A percentile compares a stretch with the other conserved stretches of the same genome.
Conservation (phyloP, 2,888 invertebrate species). For the Tetrapedia diversipes region DNA sequence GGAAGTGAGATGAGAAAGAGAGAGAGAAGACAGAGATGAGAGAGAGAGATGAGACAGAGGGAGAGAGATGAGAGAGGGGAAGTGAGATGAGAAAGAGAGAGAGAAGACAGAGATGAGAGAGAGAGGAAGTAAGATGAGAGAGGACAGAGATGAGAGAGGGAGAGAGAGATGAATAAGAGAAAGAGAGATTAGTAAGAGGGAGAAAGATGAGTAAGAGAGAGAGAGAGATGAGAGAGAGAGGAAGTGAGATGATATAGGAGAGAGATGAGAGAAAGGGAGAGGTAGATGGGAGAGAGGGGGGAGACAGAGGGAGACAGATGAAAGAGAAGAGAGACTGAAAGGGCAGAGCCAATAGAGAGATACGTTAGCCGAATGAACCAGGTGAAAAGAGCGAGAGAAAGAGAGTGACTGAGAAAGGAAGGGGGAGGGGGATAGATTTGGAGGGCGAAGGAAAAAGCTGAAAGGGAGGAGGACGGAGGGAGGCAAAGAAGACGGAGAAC, state of each 20-base stretch:
- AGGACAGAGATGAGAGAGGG: not conserved
- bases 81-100: not conserved
- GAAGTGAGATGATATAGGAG: not conserved
- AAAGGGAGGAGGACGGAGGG: not conserved
- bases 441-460: not conserved
- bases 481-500: not conserved
- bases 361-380: too few relatives aligned
- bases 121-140: too few relatives aligned
- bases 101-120: not conserved
- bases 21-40: not conserved
- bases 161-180: not conserved
- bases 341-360: not conserved
- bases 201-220: not conserved
- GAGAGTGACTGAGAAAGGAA: not conserved
- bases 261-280: not conserved
- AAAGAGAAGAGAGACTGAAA: not conserved
- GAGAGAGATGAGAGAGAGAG: not conserved
- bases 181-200: not conserved
- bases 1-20: not conserved
- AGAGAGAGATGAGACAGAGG: not conserved
- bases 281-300: not conserved
- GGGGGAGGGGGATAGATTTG: not conserved
- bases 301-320: not conserved
- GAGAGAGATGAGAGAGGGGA: not conserved
- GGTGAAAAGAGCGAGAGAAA: not conserved